These are phyloP conservation scores for Diploptera punctata DNA, from an alignment of 2,888 invertebrate genomes.

Conservation along the genomic window DNA sequence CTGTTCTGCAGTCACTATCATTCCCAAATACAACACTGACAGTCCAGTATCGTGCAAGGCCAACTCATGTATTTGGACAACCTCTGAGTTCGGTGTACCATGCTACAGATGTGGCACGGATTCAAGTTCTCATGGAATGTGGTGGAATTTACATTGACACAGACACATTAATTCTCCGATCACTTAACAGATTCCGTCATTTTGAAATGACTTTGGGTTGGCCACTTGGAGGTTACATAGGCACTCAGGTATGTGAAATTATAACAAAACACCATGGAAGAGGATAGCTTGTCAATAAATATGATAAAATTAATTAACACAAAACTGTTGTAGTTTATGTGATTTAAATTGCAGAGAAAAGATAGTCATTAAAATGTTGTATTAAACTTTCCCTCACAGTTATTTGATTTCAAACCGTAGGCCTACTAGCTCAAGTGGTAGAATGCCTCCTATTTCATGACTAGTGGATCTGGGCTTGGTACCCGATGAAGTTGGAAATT, in stretches of 20 bases:
- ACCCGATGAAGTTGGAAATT: too few relatives aligned
- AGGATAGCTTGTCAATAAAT: too few relatives aligned
- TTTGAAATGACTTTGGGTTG: slow-evolving; percentile 53
- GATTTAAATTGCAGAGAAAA: too few relatives aligned
- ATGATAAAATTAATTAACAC: too few relatives aligned
- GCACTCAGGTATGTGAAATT: slow-evolving; percentile 51
- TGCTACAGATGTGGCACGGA: slow-evolving; percentile 52
- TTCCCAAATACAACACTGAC: slow-evolving; percentile 40
- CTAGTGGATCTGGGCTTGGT: too few relatives aligned
- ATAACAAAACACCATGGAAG: too few relatives aligned
- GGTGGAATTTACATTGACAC: slow-evolving; percentile 55
- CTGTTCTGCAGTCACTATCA: slow-evolving; percentile 42
- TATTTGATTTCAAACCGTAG: too few relatives aligned
- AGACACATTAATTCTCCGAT: slow-evolving; percentile 51
- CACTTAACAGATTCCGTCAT: slow-evolving; percentile 50
- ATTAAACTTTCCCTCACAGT: too few relatives aligned
- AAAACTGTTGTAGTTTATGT: too few relatives aligned
- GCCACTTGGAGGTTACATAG: slow-evolving; percentile 51
- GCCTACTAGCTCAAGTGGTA: too few relatives aligned
- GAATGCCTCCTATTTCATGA: too few relatives aligned
- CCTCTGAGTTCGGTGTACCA: slow-evolving; percentile 52
- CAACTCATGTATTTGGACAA: slow-evolving; percentile 54
- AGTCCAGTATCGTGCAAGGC: slow-evolving; percentile 44
- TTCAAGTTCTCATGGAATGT: slow-evolving; percentile 50
- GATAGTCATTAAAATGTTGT: too few relatives aligned